These are phyloP conservation scores for Astreopora myriophthalma DNA, from an alignment of 64 coral and sea anemone species.

Conservation along the genomic window DNA sequence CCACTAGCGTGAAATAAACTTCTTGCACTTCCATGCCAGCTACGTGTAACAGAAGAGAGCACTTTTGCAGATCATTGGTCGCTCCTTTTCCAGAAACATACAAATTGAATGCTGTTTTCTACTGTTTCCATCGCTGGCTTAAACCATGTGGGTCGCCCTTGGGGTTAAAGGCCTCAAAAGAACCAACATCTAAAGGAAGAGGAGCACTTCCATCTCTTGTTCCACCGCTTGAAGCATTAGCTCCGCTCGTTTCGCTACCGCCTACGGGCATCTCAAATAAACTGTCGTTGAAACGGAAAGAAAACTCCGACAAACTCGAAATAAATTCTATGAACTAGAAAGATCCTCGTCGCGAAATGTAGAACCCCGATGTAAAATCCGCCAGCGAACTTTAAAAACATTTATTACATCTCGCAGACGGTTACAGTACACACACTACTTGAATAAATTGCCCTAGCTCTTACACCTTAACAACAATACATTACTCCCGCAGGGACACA, in stretches of 20 bases:
- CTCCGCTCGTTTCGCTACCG: background rate
- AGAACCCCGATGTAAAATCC: too few relatives aligned
- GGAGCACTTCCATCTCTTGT: background rate
- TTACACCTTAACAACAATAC: too few relatives aligned
- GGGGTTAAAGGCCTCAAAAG: background rate
- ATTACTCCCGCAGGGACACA: too few relatives aligned
- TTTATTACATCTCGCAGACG: too few relatives aligned
- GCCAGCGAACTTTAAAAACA: too few relatives aligned
- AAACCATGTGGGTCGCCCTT: background rate
- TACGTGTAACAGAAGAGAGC: background rate
- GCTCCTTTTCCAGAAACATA: background rate
- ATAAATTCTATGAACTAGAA: too few relatives aligned
- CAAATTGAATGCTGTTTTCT: background rate
- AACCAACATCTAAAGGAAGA: background rate
- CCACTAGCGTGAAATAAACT: background rate
- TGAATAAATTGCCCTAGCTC: too few relatives aligned
- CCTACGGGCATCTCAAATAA: background rate
- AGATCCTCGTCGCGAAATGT: too few relatives aligned
- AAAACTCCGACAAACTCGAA: too few relatives aligned
- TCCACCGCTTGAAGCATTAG: background rate
- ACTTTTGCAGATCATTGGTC: too few relatives aligned
- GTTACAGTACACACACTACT: too few relatives aligned
- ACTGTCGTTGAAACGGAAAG: too few relatives aligned
- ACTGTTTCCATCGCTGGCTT: constrained; percentile 1
- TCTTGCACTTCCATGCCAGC: background rate